phyloP scores from a whole-genome alignment of 2,888 invertebrate species.

The Zelleria hepariella region DNA sequence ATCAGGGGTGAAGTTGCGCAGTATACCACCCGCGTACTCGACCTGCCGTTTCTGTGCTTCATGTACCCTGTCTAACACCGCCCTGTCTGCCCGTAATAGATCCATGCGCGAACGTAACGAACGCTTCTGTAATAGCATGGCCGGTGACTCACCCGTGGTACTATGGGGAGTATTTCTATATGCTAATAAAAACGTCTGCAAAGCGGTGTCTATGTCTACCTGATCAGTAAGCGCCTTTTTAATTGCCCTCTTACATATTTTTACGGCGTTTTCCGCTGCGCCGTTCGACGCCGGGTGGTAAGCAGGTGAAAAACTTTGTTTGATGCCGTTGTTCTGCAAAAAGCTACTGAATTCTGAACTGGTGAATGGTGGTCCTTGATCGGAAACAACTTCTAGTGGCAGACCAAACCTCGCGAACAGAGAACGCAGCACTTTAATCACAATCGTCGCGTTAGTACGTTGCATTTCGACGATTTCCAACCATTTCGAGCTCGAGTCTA shows the following conservation, averaged over 20 bases:
- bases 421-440: constrained; percentile 3
- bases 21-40: not conserved
- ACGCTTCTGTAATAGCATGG: not conserved
- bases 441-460: constrained; percentile 3
- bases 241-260: constrained; percentile 5
- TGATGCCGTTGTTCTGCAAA: constrained; percentile 6
- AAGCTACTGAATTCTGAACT: constrained; percentile 5
- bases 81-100: not conserved
- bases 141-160: constrained; percentile 1
- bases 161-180: not conserved
- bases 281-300: constrained; percentile 10
- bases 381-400: constrained; percentile 8
- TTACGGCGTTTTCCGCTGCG: constrained; percentile 6
- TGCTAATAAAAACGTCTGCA: constrained; percentile 1
- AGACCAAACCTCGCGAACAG: constrained; percentile 5
- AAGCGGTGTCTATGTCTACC: not conserved
- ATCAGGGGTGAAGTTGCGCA: not conserved
- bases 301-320: constrained; percentile 1
- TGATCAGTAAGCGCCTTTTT: constrained; percentile 5
- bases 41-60: not conserved
- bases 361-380: constrained; percentile 9
- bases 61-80: not conserved
- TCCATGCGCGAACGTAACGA: constrained; percentile 1
- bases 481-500: constrained; percentile 10
- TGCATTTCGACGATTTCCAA: constrained; percentile 5